Evolutionary conservation across 2,797 vertebrate species (phyloP), one percentile per base, ranked within the genome.

Genomic region (Myotis vivesi): DNA sequence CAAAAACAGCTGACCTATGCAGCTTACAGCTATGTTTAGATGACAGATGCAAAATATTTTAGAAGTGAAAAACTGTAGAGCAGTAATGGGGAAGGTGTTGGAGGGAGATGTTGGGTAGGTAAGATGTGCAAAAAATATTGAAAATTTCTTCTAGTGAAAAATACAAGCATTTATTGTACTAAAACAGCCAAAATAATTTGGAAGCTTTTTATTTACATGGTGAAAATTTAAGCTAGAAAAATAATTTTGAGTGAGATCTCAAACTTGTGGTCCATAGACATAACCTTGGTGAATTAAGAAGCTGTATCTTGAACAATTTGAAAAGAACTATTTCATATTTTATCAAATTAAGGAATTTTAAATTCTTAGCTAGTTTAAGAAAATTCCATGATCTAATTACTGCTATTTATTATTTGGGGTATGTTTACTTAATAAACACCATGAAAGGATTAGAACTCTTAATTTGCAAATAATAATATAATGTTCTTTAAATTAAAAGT

Each of bases 261-360:
- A 66, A 85, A 79, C 17, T 92, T 44, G 19, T 89, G 16, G 3
- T 57, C 84, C 20, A 77, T 20, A 38, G 3, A n/a, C 5, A 33
- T 20, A 88, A 89, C 8, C 8, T 85, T 5, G 20, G 25, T 87
- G 49, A 94, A 89, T 94, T 36, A 62, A 77, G 17, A 20, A 62
- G 28, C n/a, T 87, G 1, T 30, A 17, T 68, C 10, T 30, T 44
- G 25, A 68, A 20, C 23, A 51, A 38, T 71, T 87, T 33, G 51
- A 64, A 95, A 93, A 41, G 2, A 88, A 93, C 22, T 85, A 75
- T 22, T 94, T 83, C 59, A 88, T 69, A 51, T 73, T 89, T 94
- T 89, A 62, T 62, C 41, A 88, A 75, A 51, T 33, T 68, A 36
- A 1, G 9, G 23, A 66, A 71, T 89, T 72, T 59, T 72, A 86